A percentile compares a stretch with the other conserved stretches of the same genome.
phyloP scores from a whole-genome alignment of 1,140 invertebrate species.

The Hesperophylax magnus region DNA sequence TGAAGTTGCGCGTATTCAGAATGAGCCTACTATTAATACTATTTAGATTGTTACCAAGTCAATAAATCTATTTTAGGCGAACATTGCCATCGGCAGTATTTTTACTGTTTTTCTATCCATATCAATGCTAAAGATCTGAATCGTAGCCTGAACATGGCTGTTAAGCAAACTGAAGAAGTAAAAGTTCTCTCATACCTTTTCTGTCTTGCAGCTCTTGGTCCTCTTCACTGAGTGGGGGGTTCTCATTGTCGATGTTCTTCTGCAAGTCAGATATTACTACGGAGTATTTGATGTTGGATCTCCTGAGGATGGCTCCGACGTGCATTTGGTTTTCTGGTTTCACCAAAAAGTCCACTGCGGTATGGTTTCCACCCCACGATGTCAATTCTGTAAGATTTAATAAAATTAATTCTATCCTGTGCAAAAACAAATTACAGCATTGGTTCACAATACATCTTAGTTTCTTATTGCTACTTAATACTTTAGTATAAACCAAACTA shows the following conservation, averaged over 20 bases:
- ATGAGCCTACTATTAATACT: too few relatives aligned
- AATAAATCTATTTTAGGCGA: too few relatives aligned
- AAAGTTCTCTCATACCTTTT: conserved; percentile 71
- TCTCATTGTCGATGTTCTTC: conserved; percentile 82
- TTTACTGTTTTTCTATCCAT: too few relatives aligned
- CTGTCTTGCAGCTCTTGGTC: conserved; percentile 78
- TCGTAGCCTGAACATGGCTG: too few relatives aligned
- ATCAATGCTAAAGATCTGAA: too few relatives aligned
- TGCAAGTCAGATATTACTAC: conserved; percentile 83
- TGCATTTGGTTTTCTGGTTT: conserved; percentile 71
- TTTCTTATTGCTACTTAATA: background rate
- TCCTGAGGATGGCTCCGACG: conserved; percentile 69
- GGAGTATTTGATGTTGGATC: conserved; percentile 74
- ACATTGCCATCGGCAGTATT: too few relatives aligned
- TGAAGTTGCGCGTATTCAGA: too few relatives aligned
- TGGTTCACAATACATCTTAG: background rate
- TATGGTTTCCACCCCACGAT: conserved; percentile 78
- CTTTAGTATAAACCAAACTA: background rate
- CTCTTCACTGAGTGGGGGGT: conserved; percentile 76
- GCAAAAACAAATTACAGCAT: background rate
- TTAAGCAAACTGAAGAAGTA: too few relatives aligned
- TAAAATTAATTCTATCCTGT: background rate
- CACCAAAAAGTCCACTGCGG: conserved; percentile 78
- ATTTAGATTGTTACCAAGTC: too few relatives aligned
- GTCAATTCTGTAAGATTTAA: conserved; percentile 72